Base-by-base conservation (phyloP, 64 coral and sea anemone species). In the Montipora cactus region DNA sequence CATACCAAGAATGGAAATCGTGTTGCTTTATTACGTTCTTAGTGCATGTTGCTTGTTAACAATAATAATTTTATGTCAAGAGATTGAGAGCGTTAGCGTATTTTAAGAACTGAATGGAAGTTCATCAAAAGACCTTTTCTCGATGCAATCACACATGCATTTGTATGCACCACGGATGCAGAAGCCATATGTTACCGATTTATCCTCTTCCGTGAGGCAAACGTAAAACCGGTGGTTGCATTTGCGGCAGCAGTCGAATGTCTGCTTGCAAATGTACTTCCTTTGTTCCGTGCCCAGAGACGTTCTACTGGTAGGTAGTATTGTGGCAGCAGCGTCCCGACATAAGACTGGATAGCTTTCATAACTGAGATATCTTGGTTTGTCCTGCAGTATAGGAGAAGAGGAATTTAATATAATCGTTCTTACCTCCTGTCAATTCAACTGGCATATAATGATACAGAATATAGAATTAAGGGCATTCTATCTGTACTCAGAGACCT, bases 101-200 rank as follows among this genome's bases (percentile, higher is more conserved):
- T 7, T 7, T 9, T 7, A 5, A 16, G 79, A 52, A 44, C 44
- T 82, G 11, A 62, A 44, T 14, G 80, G 80, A 2, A 82, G 80
- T 37, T 62, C 80, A 1, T 64, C 15, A 58, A 59, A 64, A 7
- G 80, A 82, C 55, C 28, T 82, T 15, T 62, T 82, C 5, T 82
- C 80, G 15, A 82, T 82, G n/a, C 80, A 82, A 18, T 64, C 22
- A 62, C 80, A 82, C 80, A 82, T 82, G 15, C 80, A 82, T 44
- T 82, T 82, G 23, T 82, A 82, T 2, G 55, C 80, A 19, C 10
- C 80, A 12, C 80, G 80, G 20, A 82, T 82, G 16, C 80, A 82
- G 23, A 57, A 37, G 18, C 80, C 80, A 82, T 64, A 82, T 0
- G 20, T 57, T 18, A 37, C 37, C 25, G 21, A 5, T 16, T n/a